phyloP scores from a whole-genome alignment of 2,888 invertebrate genomes.

The Lepidochrysops patricia region DNA sequence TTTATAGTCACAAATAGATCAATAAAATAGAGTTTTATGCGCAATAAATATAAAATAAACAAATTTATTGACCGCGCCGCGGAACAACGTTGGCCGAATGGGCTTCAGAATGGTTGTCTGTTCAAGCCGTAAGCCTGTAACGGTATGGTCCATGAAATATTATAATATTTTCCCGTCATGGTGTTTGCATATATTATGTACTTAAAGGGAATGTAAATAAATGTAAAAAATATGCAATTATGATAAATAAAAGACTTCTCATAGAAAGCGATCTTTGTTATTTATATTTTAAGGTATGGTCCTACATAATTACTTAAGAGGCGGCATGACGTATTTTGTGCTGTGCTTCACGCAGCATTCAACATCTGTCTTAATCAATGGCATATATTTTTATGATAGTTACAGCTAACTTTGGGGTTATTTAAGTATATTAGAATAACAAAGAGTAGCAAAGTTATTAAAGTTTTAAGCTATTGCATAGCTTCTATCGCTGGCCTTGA shows the following conservation, averaged over 20 bases:
- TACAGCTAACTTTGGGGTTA: too few relatives aligned
- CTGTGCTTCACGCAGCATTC: background rate
- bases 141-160: background rate
- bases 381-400: too few relatives aligned
- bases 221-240: slow-evolving; percentile 33
- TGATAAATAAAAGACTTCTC: slow-evolving; percentile 37
- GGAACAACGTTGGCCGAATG: background rate
- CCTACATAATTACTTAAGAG: slow-evolving; percentile 33
- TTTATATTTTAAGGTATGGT: slow-evolving; percentile 41
- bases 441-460: too few relatives aligned
- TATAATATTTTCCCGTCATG: slow-evolving; percentile 14
- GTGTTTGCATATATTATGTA: slow-evolving; percentile 32
- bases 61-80: background rate
- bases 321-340: slow-evolving; percentile 9
- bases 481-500: too few relatives aligned
- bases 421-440: too few relatives aligned
- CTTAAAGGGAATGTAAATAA: slow-evolving; percentile 33
- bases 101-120: background rate
- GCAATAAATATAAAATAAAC: slow-evolving; percentile 2
- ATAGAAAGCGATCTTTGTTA: slow-evolving; percentile 30
- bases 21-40: slow-evolving; percentile 5
- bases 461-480: too few relatives aligned
- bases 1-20: slow-evolving; percentile 5
- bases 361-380: background rate
- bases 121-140: background rate